phyloP scores from a whole-genome alignment of 2,888 invertebrate genomes.

The Tiphia femorata region DNA sequence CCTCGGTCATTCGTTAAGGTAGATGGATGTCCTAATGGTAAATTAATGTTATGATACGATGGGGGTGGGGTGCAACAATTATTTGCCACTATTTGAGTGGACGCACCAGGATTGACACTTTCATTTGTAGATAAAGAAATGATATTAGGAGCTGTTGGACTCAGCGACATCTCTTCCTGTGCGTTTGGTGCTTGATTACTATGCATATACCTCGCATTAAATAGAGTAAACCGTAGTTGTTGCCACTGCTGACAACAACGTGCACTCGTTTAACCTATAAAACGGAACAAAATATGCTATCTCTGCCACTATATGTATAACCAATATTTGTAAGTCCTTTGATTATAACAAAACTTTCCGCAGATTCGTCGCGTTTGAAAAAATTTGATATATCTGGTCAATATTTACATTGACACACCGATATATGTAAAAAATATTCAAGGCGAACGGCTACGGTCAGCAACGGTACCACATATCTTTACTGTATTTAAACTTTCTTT shows the following conservation, averaged over 20 bases:
- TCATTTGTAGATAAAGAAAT: constrained; percentile 28
- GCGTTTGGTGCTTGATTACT: constrained; percentile 23
- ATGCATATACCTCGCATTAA: constrained; percentile 30
- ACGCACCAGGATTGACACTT: constrained; percentile 43
- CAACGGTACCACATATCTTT: not conserved
- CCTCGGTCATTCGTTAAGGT: constrained; percentile 62
- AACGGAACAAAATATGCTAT: not conserved
- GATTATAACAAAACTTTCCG: too few species aligned
- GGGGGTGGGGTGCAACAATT: constrained; percentile 59
- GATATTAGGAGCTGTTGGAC: constrained; percentile 31
- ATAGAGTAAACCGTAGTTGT: constrained; percentile 1
- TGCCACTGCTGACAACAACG: constrained; percentile 15
- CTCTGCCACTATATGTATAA: too few species aligned
- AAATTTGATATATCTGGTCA: too few species aligned
- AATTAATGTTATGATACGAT: constrained; percentile 56
- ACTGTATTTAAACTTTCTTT: constrained; percentile 8
- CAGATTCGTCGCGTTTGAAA: too few species aligned
- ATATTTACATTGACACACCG: not conserved
- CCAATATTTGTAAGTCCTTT: too few species aligned
- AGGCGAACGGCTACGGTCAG: too few species aligned
- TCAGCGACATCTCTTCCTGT: constrained; percentile 51
- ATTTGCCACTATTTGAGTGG: constrained; percentile 43
- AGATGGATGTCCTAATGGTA: constrained; percentile 51
- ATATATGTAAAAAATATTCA: not conserved
- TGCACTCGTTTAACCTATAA: constrained; percentile 28